phyloP scores from a whole-genome alignment of 2,888 invertebrate genomes.

The Trissoscelio sp. region DNA sequence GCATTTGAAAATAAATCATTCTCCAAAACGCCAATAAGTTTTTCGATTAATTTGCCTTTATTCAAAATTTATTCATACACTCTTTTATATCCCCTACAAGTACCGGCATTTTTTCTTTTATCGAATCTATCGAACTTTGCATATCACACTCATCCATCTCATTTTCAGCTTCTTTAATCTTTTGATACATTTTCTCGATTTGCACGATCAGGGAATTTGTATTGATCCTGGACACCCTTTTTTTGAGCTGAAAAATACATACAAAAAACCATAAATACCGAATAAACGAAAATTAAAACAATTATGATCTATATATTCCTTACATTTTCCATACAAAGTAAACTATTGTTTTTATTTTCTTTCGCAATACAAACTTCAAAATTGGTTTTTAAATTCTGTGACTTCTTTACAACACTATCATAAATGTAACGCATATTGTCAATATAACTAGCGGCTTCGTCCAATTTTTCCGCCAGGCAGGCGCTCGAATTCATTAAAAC shows the following conservation, averaged over 20 bases:
- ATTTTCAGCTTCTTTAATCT: constrained; percentile 20
- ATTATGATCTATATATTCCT: no score
- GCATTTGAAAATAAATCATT: no score
- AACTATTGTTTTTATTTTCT: background rate
- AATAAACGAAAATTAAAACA: background rate
- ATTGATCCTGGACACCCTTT: background rate
- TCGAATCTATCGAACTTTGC: constrained; percentile 2
- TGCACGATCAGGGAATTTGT: background rate
- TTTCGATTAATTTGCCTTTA: background rate
- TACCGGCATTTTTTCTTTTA: constrained; percentile 20
- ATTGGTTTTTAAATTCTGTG: constrained; percentile 11
- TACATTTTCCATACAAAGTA: constrained; percentile 16
- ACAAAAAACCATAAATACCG: no score
- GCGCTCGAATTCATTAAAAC: constrained; percentile 46
- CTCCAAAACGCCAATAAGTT: no score
- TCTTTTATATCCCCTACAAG: background rate
- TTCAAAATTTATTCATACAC: background rate
- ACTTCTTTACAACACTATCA: constrained; percentile 16
- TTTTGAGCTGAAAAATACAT: background rate
- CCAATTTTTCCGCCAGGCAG: constrained; percentile 54
- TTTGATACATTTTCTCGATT: constrained; percentile 26
- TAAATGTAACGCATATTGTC: constrained; percentile 49
- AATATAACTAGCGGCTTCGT: constrained; percentile 57
- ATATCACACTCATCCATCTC: background rate
- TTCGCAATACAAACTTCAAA: background rate